Base-by-base conservation (phyloP, 2,797 vertebrate genomes). In the Melanotaenia parkinsoni region DNA sequence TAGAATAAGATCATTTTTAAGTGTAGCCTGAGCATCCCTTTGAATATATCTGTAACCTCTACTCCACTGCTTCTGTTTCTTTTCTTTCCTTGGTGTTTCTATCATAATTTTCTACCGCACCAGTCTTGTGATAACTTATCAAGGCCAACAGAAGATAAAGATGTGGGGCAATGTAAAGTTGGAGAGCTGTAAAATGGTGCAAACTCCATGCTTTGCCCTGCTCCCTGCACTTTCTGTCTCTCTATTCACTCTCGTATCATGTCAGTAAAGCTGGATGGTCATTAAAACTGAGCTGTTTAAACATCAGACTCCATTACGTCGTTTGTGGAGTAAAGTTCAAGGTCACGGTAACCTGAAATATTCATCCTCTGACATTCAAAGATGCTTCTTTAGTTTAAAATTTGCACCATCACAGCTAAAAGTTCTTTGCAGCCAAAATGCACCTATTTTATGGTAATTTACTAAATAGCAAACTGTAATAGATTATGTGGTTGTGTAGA, bases 281-380 rank as follows among this genome's bases (percentile, higher is more conserved):
- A 58, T 12, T 37, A 5, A 33, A 64, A 24, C 4, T 3, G 51
- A 50, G 24, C 8, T 30, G 9, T 8, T 13, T 51, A 53, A 24
- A 63, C 18, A 20, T 26, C 58, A 43, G 40, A 28, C 20, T 20
- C 0, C 1, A 2, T 50, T 16, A 0, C n/a, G 11, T 67, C 10
- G 24, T 61, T 13, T 60, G 33, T 40, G 30, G 60, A 51, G 47
- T 5, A 32, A 37, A 37, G 61, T 61, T 78, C 68, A 84, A 72
- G 64, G 57, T 16, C 16, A n/a, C 13, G 33, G 16, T 50, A 16
- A 50, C 33, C 8, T 51, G 50, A 8, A 47, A n/a, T 20, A 47
- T 11, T 45, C 43, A 45, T 16, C 14, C 5, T 47, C 18, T 47
- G 45, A 47, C 7, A 20, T 47, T n/a, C 4, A 47, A 47, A 47